Evolutionary conservation across 2,888 invertebrate genomes (phyloP).

Genomic region (Cerceris rybyensis): DNA sequence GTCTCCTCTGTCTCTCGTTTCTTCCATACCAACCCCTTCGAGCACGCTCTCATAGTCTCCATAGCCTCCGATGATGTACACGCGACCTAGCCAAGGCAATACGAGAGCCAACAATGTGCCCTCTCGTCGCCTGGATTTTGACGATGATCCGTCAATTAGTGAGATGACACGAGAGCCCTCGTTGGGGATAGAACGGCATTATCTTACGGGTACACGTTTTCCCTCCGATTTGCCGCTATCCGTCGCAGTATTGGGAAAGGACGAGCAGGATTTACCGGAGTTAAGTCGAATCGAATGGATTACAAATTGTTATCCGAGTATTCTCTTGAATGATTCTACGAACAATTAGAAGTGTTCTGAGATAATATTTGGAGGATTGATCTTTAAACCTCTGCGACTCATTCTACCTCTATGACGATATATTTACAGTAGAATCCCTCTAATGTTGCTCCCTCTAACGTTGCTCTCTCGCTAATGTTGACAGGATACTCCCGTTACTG

Average conservation of each 20-base stretch:
- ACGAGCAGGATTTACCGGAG: not conserved
- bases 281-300: too few relatives aligned
- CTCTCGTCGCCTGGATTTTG: constrained; percentile 39
- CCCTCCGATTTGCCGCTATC: not conserved
- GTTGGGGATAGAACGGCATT: not conserved
- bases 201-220: not conserved
- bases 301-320: not conserved
- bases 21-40: constrained; percentile 4
- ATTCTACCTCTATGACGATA: too few relatives aligned
- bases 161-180: constrained; percentile 14
- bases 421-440: too few relatives aligned
- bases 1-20: constrained; percentile 20
- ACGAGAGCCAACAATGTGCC: constrained; percentile 18
- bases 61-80: constrained; percentile 20
- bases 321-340: too few relatives aligned
- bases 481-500: too few relatives aligned
- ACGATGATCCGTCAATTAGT: constrained; percentile 52
- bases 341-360: too few relatives aligned
- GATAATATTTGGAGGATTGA: too few relatives aligned
- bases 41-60: constrained; percentile 7
- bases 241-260: not conserved
- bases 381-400: too few relatives aligned
- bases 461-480: too few relatives aligned
- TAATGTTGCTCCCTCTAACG: too few relatives aligned
- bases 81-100: constrained; percentile 18